Evolutionary conservation across 2,888 invertebrate genomes (phyloP).

Genomic region (Osmoderma eremita): DNA sequence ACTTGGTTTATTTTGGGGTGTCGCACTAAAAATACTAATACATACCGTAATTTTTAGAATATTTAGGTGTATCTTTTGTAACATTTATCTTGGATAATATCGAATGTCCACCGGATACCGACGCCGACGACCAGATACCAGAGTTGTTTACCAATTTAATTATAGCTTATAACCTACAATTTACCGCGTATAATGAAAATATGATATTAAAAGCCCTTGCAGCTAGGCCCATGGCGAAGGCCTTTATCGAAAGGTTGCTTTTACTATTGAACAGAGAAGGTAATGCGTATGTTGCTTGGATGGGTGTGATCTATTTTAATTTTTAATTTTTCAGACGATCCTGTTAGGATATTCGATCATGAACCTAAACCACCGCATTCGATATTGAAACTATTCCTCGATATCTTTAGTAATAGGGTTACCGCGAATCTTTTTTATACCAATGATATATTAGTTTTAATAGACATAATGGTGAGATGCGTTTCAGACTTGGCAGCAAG

Average conservation of each 20-base stretch:
- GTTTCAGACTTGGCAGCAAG: constrained; percentile 90
- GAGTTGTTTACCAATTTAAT: constrained; percentile 86
- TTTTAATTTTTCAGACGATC: constrained; percentile 75
- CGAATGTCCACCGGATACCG: constrained; percentile 81
- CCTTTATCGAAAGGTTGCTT: constrained; percentile 90
- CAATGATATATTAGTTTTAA: constrained; percentile 92
- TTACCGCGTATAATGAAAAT: constrained; percentile 73
- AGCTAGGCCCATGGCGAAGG: constrained; percentile 78
- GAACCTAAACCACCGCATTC: constrained; percentile 84
- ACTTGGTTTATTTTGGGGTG: constrained; percentile 45
- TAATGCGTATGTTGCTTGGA: too few species aligned
- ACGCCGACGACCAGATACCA: constrained; percentile 85
- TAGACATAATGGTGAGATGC: constrained; percentile 92
- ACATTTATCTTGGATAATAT: constrained; percentile 83
- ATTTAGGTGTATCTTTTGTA: constrained; percentile 85
- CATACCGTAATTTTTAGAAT: constrained; percentile 69
- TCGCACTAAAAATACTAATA: constrained; percentile 4
- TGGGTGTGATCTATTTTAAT: too few species aligned
- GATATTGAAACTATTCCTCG: constrained; percentile 87
- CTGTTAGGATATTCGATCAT: constrained; percentile 86
- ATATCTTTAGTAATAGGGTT: constrained; percentile 81
- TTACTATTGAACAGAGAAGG: constrained; percentile 91
- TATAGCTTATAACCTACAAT: constrained; percentile 91
- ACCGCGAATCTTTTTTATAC: constrained; percentile 93
- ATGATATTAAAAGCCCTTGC: constrained; percentile 77